Base-by-base conservation (phyloP, 2,113 vertebrate genomes). In the Cyprinus carpio region DNA sequence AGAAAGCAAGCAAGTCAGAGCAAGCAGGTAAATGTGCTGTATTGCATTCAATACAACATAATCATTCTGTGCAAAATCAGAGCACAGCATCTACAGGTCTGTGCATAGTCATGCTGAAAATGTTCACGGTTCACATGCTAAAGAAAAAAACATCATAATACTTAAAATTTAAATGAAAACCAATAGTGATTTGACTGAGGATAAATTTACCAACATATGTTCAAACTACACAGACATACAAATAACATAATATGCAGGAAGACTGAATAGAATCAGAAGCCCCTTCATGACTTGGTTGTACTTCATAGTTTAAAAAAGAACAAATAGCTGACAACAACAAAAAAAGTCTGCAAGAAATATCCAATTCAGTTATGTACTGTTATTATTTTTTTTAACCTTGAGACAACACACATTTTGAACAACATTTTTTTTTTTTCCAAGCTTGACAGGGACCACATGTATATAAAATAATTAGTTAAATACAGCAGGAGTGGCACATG, bases 111-210 rank as follows among this genome's bases (percentile, higher is more conserved):
- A 89, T 89, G 94, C 93, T 72, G 85, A 81, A 92, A 90, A 91
- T 93, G 94, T 90, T 93, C 88, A 93, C 87, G 6, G 56, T 91
- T 89, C 90, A 93, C 96, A 96, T 97, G 96, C 96, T 95, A 72
- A 91, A 90, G 80, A 81, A 81, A 89, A 81, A 89, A 83, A 56
- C 86, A 76, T 88, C 87, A 90, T 77, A 81, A 88, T 11, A 69
- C 43, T 23, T 69, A n/a, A 67, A 87, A 89, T 49, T 46, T 43
- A 90, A 88, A 84, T 65, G 85, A 89, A 91, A 87, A 85, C 54
- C 72, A 58, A 1, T 71, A 86, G 81, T 82, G 91, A 83, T 65
- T 90, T 82, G 84, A 78, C 89, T 83, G 31, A 83, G 80, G 37
- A 18, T 58, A 84, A 90, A 88, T 87, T 86, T 87, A 49, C 25